Evolutionary conservation across 2,113 vertebrate genomes (phyloP).

Genomic region (Ranitomeya variabilis): DNA sequence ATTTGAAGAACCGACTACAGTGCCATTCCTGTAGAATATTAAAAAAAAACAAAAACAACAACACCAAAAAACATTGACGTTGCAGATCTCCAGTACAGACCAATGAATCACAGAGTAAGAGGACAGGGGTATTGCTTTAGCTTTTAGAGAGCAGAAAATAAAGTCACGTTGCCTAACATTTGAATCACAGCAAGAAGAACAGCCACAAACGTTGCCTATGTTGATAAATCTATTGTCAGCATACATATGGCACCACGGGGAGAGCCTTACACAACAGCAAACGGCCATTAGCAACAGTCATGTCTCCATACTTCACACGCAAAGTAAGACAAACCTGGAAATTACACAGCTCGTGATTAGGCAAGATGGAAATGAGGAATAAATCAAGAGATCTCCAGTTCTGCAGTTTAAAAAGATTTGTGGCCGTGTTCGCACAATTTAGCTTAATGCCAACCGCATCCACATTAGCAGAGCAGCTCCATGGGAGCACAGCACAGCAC

Average conservation of each 20-base stretch:
- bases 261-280: conserved; percentile 10
- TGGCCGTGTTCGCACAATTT: conserved; percentile 24
- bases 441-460: conserved; percentile 43
- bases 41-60: no score
- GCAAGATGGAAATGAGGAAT: conserved; percentile 37
- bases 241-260: conserved; percentile 13
- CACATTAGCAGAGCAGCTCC: conserved; percentile 20
- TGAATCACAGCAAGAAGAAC: neutral
- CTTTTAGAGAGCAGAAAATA: no score
- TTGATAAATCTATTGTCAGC: neutral
- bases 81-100: neutral
- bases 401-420: conserved; percentile 42
- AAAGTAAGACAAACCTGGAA: conserved; percentile 17
- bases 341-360: conserved; percentile 19
- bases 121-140: neutral
- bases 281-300: neutral
- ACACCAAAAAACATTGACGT: no score
- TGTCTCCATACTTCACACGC: conserved; percentile 23
- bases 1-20: no score
- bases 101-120: neutral
- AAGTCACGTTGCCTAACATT: no score
- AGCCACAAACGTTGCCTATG: neutral
- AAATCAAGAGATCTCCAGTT: conserved; percentile 35
- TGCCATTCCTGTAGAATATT: no score
- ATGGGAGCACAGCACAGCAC: conserved; percentile 17